Evolutionary conservation across 2,113 vertebrate species (phyloP), one percentile per base, ranked within the genome.

Genomic region (Chloroceryle aenea): DNA sequence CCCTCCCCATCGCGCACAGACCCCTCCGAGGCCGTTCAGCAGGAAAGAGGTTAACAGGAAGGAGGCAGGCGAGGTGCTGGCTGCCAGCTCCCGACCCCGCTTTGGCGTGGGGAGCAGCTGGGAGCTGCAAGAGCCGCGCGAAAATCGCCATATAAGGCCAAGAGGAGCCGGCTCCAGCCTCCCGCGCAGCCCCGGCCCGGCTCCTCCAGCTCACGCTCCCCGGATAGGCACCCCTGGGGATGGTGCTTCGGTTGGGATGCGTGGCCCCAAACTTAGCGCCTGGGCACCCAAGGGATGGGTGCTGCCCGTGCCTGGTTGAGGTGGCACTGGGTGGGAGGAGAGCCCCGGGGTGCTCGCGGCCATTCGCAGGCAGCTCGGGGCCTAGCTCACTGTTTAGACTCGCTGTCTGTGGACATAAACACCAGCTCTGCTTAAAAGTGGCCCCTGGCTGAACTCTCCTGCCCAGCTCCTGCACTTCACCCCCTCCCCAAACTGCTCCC

Each of bases 91-190:
- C 79, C 58, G 93, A 90, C 91, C 93, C 77, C 40, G 89, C 92
- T 92, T 77, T 81, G 94, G 89, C 96, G 86, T 95, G 89, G 92
- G 93, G 87, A 91, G 92, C 95, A 89, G 91, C 95, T 86, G 78
- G 92, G 95, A 89, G 89, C 91, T 87, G 63, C 79, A 90, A 53
- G 73, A 91, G 61, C 84, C 4, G 47, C 14, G 29, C 10, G 3
- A 90, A 91, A 95, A 96, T 96, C 73, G 87, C 97, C 96, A 93
- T 95, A 97, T 95, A 97, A 97, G 96, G 96, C 94, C 91, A 93
- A 79, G 86, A 87, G 3, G 9, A 89, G 93, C 76, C 48, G 1
- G 90, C 80, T 96, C 48, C 87, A 94, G 83, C 78, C 91, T 90
- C 58, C 56, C 1, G 18, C 61, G 5, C 96, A 94, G 83, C 86